A percentile compares a stretch with the other conserved stretches of the same genome.
Evolutionary conservation across 2,113 vertebrate species (phyloP).

Genomic region (Delphinapterus leucas): DNA sequence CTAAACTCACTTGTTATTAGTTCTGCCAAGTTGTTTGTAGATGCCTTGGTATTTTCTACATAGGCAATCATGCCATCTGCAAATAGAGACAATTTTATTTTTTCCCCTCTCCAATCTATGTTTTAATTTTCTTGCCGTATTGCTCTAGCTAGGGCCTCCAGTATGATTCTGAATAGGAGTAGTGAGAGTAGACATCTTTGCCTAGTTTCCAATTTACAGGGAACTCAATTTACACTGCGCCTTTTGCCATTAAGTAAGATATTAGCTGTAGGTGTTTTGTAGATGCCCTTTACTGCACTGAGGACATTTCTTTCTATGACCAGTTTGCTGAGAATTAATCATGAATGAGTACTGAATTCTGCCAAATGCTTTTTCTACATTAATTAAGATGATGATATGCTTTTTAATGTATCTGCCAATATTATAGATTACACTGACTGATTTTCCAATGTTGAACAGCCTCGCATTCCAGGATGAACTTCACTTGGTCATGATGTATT

Average conservation of each 20-base stretch:
- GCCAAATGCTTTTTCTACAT: background rate
- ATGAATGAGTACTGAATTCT: background rate
- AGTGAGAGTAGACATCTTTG: background rate
- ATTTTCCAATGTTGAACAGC: background rate
- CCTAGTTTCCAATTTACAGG: background rate
- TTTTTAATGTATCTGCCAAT: background rate
- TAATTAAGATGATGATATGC: background rate
- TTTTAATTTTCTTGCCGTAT: background rate
- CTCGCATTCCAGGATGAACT: background rate
- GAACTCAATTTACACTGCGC: background rate
- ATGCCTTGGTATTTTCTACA: background rate
- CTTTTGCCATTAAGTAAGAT: no score
- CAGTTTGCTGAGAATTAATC: background rate
- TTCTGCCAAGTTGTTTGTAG: background rate
- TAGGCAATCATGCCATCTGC: background rate
- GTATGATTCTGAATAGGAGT: accelerated
- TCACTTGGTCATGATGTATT: background rate
- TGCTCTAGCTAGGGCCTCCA: background rate
- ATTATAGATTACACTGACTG: background rate
- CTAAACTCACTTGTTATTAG: background rate
- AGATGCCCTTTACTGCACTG: background rate
- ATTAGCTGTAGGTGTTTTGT: background rate
- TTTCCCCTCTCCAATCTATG: background rate
- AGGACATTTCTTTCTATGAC: background rate
- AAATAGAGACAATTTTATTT: background rate